Evolutionary conservation across 2,797 vertebrate species (phyloP).

Genomic region (Paramormyrops hopkinsi): DNA sequence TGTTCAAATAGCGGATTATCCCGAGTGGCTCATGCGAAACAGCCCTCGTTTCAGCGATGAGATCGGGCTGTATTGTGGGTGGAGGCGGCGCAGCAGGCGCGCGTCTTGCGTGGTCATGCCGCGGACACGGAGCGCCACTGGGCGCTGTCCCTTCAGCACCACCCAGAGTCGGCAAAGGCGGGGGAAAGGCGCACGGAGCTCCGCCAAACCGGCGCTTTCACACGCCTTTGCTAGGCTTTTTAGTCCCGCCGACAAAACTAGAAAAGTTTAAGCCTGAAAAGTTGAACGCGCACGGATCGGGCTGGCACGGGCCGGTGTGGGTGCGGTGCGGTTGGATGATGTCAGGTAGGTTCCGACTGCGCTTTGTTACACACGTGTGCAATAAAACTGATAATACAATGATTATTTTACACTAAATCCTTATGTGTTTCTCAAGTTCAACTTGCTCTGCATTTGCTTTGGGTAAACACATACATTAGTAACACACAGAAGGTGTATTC

Average conservation of each 20-base stretch:
- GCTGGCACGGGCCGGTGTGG: background rate
- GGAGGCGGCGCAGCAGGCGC: slow-evolving; percentile 29
- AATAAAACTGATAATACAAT: background rate
- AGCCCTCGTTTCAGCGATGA: background rate
- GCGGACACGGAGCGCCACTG: slow-evolving; percentile 32
- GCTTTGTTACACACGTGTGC: background rate
- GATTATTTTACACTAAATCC: background rate
- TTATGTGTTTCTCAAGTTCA: background rate
- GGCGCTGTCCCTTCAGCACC: slow-evolving; percentile 69
- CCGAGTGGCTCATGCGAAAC: background rate
- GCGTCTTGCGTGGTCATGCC: slow-evolving; percentile 50
- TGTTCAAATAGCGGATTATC: background rate
- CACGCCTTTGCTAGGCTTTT: background rate
- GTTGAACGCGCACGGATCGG: background rate
- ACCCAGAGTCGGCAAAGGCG: background rate
- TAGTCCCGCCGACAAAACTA: background rate
- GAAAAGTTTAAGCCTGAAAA: background rate
- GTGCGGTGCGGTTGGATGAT: background rate
- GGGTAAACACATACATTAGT: background rate
- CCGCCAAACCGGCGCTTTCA: too few relatives aligned
- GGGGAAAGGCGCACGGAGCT: background rate
- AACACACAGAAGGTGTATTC: background rate
- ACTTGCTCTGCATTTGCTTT: background rate
- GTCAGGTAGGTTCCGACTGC: background rate
- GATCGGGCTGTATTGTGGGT: background rate